Percentiles rank a stretch among this genome's conserved stretches.
Conservation (phyloP, 2,113 vertebrate genomes). For the Clarias magur region DNA sequence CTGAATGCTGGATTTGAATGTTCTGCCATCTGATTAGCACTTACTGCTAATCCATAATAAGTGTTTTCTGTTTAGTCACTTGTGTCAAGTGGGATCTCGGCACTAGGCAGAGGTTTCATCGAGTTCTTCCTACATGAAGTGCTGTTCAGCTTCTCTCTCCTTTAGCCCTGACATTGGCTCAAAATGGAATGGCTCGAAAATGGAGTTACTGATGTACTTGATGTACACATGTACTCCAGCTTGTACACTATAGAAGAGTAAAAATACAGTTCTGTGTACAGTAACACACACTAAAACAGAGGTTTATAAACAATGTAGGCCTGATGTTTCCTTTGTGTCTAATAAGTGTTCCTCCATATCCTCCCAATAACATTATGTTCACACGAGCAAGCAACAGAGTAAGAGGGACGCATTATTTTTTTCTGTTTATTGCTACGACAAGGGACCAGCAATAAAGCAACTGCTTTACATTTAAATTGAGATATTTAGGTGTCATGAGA, state of each 20-base stretch:
- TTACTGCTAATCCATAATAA: background rate
- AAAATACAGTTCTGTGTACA: background rate
- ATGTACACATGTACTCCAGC: background rate
- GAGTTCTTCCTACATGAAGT: background rate
- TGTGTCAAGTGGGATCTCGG: background rate
- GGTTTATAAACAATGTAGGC: background rate
- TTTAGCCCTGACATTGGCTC: conserved; percentile 38
- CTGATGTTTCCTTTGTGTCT: background rate
- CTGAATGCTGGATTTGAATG: background rate
- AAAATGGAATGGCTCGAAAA: too few species aligned
- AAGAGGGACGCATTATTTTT: background rate
- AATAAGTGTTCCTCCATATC: background rate
- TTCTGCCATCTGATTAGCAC: background rate
- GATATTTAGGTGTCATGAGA: background rate
- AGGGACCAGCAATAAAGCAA: background rate
- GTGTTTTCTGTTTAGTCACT: background rate
- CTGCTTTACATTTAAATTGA: background rate
- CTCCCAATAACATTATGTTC: background rate
- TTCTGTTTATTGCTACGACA: background rate
- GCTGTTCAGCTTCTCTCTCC: background rate
- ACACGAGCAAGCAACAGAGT: background rate
- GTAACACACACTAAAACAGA: background rate
- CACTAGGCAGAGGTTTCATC: background rate
- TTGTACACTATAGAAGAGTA: background rate
- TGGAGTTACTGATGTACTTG: background rate